Evolutionary conservation across 92 coral and sea anemone species (phyloP), one percentile per base, ranked within the genome.

Genomic region (Meandrina meandrites): DNA sequence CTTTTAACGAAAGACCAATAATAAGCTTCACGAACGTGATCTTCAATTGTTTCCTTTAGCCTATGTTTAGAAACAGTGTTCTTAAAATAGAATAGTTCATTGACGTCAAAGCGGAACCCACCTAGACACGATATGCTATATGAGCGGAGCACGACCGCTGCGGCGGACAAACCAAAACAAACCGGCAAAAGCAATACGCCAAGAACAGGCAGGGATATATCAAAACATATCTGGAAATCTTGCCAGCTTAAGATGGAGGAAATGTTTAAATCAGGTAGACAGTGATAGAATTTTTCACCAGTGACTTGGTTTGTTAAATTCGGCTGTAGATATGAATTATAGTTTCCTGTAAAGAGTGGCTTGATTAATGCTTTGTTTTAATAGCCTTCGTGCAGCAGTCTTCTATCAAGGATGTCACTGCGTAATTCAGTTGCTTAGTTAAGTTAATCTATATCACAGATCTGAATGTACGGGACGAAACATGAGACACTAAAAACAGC

Each of bases 191-290:
- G 34, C 47, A 84, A 31, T 36, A 42, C n/a, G 54, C 71, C 28
- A 53, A 36, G 58, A 58, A 24, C 11, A 53, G 71, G 0, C 71
- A 28, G 16, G 21, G 56, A 37, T 11, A 51, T 21, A 60, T 28
- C 7, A 35, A 74, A 35, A 15, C 34, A 31, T 15, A 28, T 31
- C 51, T 45, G 48, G 42, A 51, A 56, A 83, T 32, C 31, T 36
- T 28, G 79, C 19, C 37, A 85, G 75, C 13, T 40, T 48, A 78
- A 88, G 53, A 78, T 83, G 88, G 88, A 87, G 36, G 91, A 91
- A 9, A 74, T 58, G 1, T 67, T 79, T 19, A 74, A 87, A 28
- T 91, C 93, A 88, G 93, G 93, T 91, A 73, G 34, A 60, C 30
- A 53, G 35, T 8, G 34, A 8, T 18, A 17, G 18, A 73, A 73